Percentiles rank a stretch among this genome's conserved stretches.
These are phyloP conservation scores for Sebastes glaucus DNA, from an alignment of 2,797 vertebrate species.

Conservation along the genomic window DNA sequence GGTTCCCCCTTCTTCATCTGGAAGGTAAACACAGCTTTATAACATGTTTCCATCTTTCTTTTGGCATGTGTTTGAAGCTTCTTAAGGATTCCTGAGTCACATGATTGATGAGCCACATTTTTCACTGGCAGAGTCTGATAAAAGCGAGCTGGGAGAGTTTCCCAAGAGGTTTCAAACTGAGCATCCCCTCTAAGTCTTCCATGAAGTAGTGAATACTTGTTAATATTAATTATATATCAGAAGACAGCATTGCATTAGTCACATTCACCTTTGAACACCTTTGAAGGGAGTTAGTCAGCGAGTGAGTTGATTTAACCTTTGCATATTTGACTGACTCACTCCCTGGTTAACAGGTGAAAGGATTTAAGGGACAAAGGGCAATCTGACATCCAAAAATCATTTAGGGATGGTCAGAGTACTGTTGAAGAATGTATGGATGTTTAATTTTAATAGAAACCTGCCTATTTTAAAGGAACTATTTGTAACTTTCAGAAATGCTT, in stretches of 20 bases:
- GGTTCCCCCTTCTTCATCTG: conserved; percentile 85
- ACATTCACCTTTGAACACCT: neutral
- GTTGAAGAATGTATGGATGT: neutral
- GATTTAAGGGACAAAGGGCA: neutral
- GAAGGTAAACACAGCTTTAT: conserved; percentile 41
- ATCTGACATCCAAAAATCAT: neutral
- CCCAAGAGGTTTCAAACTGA: neutral
- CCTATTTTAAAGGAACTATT: neutral
- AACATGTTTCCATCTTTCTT: neutral
- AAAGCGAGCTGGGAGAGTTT: neutral
- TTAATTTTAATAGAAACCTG: neutral
- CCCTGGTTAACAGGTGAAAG: neutral
- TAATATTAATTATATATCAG: neutral
- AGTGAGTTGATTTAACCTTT: neutral
- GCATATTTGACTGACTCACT: neutral
- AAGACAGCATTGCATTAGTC: neutral
- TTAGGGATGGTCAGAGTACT: neutral
- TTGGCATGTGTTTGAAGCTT: neutral
- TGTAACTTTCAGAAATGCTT: no score
- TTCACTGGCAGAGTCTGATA: neutral
- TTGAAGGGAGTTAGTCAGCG: neutral
- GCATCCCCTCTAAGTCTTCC: neutral
- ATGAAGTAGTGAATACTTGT: neutral
- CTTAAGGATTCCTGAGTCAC: neutral
- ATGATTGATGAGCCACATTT: neutral